These are phyloP conservation scores for Penaeus chinensis DNA, from an alignment of 1,140 invertebrate genomes.

Conservation along the genomic window DNA sequence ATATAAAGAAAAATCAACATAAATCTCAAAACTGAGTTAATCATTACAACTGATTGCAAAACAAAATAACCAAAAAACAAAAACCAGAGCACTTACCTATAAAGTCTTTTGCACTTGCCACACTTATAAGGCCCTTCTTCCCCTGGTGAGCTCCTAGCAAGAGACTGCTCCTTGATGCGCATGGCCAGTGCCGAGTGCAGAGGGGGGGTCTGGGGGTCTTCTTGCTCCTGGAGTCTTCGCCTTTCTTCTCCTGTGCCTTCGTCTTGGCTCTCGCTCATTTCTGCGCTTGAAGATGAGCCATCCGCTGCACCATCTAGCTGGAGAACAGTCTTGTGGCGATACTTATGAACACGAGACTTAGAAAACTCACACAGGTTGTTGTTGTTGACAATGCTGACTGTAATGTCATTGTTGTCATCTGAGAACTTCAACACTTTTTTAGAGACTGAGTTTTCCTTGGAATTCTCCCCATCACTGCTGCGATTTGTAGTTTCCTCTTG, in stretches of 20 bases:
- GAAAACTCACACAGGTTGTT: conserved; percentile 64
- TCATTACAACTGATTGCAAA: not conserved
- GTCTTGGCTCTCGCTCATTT: conserved; percentile 65
- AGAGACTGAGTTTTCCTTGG: conserved; percentile 46
- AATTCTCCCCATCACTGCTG: conserved; percentile 38
- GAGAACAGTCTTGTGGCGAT: conserved; percentile 67
- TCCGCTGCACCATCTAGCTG: conserved; percentile 77
- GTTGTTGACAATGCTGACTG: conserved; percentile 64
- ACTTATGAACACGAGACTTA: conserved; percentile 59
- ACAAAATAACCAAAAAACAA: not conserved
- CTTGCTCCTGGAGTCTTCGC: conserved; percentile 12
- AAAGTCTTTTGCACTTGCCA: conserved; percentile 86
- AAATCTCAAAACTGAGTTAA: not conserved
- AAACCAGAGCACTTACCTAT: conserved; percentile 71
- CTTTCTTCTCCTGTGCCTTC: conserved; percentile 41
- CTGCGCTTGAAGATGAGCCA: conserved; percentile 61
- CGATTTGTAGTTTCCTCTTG: conserved; percentile 20
- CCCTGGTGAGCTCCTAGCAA: conserved; percentile 63
- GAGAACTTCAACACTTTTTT: conserved; percentile 63
- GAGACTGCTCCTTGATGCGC: conserved; percentile 63
- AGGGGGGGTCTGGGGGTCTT: conserved; percentile 45
- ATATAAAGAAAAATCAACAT: not conserved
- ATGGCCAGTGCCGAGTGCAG: conserved; percentile 58
- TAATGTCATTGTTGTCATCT: conserved; percentile 63
- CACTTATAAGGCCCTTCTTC: conserved; percentile 84